These are phyloP conservation scores for Oceanodroma leucorhoa DNA, from an alignment of 2,797 vertebrate genomes.

Conservation along the genomic window DNA sequence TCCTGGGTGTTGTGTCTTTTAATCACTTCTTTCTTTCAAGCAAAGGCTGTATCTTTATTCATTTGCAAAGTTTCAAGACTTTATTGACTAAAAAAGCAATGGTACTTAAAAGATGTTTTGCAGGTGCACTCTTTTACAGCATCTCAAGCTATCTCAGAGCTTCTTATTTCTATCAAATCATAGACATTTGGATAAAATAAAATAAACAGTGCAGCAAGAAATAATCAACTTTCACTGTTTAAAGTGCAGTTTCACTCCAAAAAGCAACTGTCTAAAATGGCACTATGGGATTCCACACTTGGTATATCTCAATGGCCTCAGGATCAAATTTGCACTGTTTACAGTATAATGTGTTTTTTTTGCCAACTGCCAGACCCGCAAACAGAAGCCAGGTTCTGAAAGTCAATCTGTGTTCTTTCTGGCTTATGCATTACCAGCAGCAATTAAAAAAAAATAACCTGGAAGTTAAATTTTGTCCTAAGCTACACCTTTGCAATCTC, in stretches of 20 bases:
- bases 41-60: slow-evolving; percentile 1
- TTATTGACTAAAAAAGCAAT: slow-evolving; percentile 26
- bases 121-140: slow-evolving; percentile 58
- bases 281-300: slow-evolving; percentile 27
- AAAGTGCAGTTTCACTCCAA: slow-evolving; percentile 22
- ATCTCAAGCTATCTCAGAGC: slow-evolving; percentile 17
- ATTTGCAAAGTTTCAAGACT: slow-evolving; percentile 18
- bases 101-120: slow-evolving; percentile 38
- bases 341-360: neutral
- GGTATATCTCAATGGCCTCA: slow-evolving; percentile 22
- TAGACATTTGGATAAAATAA: slow-evolving; percentile 36
- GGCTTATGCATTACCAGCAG: slow-evolving; percentile 32
- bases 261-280: slow-evolving; percentile 28
- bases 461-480: slow-evolving; percentile 12
- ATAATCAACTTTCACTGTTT: slow-evolving; percentile 14
- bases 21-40: slow-evolving; percentile 23
- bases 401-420: slow-evolving; percentile 57
- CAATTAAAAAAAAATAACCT: neutral
- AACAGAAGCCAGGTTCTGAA: slow-evolving; percentile 57
- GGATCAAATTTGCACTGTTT: slow-evolving; percentile 41
- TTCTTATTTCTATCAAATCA: slow-evolving; percentile 36
- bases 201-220: slow-evolving; percentile 45
- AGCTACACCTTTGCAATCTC: slow-evolving; percentile 17
- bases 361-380: slow-evolving; percentile 39
- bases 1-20: neutral